These are phyloP conservation scores for Indri indri DNA, from an alignment of 2,113 vertebrate species.

Conservation along the genomic window DNA sequence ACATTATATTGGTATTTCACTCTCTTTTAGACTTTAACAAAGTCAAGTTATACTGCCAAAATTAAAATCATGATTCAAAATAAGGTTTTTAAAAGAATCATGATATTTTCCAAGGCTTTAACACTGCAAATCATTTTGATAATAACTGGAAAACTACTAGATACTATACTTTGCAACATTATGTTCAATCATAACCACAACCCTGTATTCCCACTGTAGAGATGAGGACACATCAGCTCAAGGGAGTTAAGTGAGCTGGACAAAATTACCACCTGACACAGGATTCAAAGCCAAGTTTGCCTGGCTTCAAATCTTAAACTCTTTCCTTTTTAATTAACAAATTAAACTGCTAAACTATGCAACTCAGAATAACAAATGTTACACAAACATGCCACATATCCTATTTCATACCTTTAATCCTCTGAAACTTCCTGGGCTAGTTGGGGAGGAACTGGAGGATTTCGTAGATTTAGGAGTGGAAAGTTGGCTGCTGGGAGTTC, in stretches of 20 bases:
- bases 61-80: neutral
- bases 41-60: neutral
- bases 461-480: conserved; percentile 95
- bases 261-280: neutral
- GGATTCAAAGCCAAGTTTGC: neutral
- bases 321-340: neutral
- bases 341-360: neutral
- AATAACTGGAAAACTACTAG: neutral
- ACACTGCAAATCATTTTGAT: neutral
- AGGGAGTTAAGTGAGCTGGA: neutral
- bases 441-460: conserved; percentile 96
- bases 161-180: neutral
- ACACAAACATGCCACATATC: neutral
- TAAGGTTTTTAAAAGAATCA: neutral
- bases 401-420: conserved; percentile 90
- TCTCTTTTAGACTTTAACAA: neutral
- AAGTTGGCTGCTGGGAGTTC: conserved; percentile 92
- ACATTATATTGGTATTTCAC: neutral
- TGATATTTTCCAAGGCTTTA: neutral
- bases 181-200: neutral
- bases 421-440: conserved; percentile 90
- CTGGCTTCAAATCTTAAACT: neutral
- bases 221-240: neutral
- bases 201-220: neutral
- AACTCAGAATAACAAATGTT: neutral